Base-by-base conservation (phyloP, 2,113 vertebrate species). In the Chauna torquata region DNA sequence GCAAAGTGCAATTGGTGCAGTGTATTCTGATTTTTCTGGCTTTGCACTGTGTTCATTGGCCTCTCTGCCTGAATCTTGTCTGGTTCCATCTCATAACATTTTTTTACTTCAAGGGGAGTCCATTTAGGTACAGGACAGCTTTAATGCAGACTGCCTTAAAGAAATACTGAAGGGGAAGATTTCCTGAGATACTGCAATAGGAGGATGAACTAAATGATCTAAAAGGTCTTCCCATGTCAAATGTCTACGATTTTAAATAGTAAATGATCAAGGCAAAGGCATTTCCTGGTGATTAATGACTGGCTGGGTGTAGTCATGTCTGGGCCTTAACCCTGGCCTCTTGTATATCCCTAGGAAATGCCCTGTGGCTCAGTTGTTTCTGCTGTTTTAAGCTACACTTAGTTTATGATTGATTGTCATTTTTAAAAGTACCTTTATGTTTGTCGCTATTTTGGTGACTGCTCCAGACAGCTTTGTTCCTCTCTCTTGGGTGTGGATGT, bases 281-380 rank as follows among this genome's bases (percentile, higher is more conserved):
- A 96, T 97, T 97, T 97, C 96, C 97, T 95, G 95, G 92, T 97
- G 97, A 97, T 97, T 97, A 97, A 97, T 96, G 96, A 86, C 14
- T 61, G 89, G 85, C 75, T 95, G 97, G 96, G 96, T 96, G 97
- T 97, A 97, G 96, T 96, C 92, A 75, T 87, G 96, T 96, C 96
- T 97, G 97, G 91, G 93, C 95, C 68, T 83, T 97, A 96, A 97
- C 96, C 96, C 96, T 90, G 95, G 93, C 96, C 95, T 96, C 95
- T 90, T 45, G 2, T 84, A 18, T 96, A 88, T 97, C 95, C 97
- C 94, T 95, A 93, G 95, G 97, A 97, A 97, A 94, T 97, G 93
- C 93, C 96, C 93, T 28, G 91, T 80, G 96, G 96, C 96, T 96
- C 79, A 16, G 82, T 92, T 93, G 86, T 95, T 96, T 97, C 81